Base-by-base conservation (phyloP, 2,888 invertebrate genomes). In the Desoria tigrina region DNA sequence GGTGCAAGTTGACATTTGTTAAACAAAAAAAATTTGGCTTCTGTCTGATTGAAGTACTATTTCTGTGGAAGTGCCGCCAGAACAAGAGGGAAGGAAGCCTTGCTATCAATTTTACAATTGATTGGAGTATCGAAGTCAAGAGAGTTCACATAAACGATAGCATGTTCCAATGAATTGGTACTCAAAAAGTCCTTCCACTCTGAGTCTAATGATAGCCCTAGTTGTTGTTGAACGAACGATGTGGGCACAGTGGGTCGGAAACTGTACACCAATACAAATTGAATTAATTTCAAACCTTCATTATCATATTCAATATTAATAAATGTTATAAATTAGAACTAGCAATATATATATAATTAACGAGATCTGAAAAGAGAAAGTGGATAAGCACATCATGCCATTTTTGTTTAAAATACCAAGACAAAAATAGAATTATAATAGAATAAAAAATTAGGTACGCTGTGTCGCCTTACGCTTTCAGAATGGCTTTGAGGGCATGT, bases 391-490 rank as follows among this genome's bases (percentile, higher is more conserved):
- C 27, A 42, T 59, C 39, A 54, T 61, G 28, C 37, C 58, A 58
- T 57, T 23, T 42, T n/a, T 27, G 16, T 24, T 39, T 32, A 28
- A 45, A 18, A 45, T 45, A 45, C 51, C 23, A 51, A 11, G 23
- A 24, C 51, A 51, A 42, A 57, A 37, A 18, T 23, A 14, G 9
- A 57, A 21, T 24, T n/a, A 16, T 21, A 39, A 55, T 27, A 55
- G n/a, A n/a, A 59, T 54, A 59, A 62, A 59, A 39, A 55, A 42
- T 32, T 11, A 27, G 18, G 51, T 18, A 16, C 24, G 32, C n/a
- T 39, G 58, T 39, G 42, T n/a, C n/a, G n/a, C 94, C 96, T 85
- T 92, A 99, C 96, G 95, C 89, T 88, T 95, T 98, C 76, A 96
- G 87, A 81, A 98, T 90, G 80, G 87, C 86, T 83, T 90, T 94